phyloP scores from a whole-genome alignment of 2,797 vertebrate species.

The Catamblyrhynchus diadema region DNA sequence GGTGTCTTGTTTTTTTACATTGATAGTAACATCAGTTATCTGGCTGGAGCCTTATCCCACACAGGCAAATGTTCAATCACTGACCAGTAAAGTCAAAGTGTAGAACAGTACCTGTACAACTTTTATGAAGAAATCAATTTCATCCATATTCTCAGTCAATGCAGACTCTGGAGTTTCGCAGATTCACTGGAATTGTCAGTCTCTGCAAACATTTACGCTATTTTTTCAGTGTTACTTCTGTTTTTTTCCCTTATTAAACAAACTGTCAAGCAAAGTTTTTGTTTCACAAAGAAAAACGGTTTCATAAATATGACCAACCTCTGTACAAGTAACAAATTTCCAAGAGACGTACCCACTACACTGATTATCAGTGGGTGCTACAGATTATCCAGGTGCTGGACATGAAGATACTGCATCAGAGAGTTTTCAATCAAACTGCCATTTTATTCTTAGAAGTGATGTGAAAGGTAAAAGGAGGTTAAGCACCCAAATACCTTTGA shows the following conservation, averaged over 20 bases:
- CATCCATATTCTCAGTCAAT: not conserved
- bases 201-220: not conserved
- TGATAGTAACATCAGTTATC: not conserved
- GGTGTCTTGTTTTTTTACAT: not conserved
- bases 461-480: slow-evolving; percentile 36
- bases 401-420: not conserved
- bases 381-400: not conserved
- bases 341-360: not conserved
- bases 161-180: not conserved
- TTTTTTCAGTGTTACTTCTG: not conserved
- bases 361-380: not conserved
- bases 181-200: not conserved
- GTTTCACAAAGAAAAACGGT: not conserved
- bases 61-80: not conserved
- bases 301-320: not conserved
- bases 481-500: slow-evolving; percentile 39
- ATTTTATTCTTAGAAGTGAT: not conserved
- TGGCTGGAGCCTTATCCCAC: not conserved
- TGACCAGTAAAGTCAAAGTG: not conserved
- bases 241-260: not conserved
- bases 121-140: not conserved
- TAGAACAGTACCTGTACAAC: accelerated
- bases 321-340: not conserved
- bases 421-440: not conserved
- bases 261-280: not conserved